Percentiles rank a stretch among this genome's conserved stretches.
Evolutionary conservation across 2,888 invertebrate genomes (phyloP).

Genomic region (Nomada fabriciana): DNA sequence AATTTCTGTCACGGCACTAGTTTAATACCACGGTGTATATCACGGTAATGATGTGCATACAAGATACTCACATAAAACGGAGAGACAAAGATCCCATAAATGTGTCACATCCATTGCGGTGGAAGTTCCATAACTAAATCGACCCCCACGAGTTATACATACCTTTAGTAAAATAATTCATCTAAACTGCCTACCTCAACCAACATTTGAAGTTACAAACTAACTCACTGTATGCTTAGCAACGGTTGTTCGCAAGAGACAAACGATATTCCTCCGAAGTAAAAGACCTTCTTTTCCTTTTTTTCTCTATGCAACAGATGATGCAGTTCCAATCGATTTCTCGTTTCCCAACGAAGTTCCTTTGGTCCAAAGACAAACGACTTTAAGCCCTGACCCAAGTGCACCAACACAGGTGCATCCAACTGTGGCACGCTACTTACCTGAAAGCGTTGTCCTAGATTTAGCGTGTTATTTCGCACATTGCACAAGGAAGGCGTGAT

Average conservation of each 20-base stretch:
- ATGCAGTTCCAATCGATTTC: slow-evolving; percentile 51
- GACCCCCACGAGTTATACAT: neutral
- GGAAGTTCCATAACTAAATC: slow-evolving; percentile 12
- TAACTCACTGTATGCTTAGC: too few species aligned
- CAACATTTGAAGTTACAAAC: neutral
- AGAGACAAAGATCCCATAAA: slow-evolving; percentile 36
- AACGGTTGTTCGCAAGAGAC: neutral
- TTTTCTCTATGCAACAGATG: neutral
- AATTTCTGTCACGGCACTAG: slow-evolving; percentile 5
- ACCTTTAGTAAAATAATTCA: neutral
- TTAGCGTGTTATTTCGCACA: slow-evolving; percentile 39
- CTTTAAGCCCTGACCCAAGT: slow-evolving; percentile 5
- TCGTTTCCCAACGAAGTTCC: slow-evolving; percentile 45
- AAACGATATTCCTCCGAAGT: neutral
- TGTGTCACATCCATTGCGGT: slow-evolving; percentile 15
- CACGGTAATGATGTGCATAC: slow-evolving; percentile 32
- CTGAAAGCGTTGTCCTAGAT: slow-evolving; percentile 38
- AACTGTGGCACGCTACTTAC: slow-evolving; percentile 42
- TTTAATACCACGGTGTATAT: slow-evolving; percentile 34
- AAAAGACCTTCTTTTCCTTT: neutral
- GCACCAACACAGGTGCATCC: slow-evolving; percentile 44
- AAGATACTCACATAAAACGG: slow-evolving; percentile 22
- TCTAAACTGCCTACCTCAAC: neutral
- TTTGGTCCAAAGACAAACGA: slow-evolving; percentile 53
- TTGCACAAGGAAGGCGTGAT: slow-evolving; percentile 33